Evolutionary conservation across 2,888 invertebrate species (phyloP).

Genomic region (Melolontha melolontha): DNA sequence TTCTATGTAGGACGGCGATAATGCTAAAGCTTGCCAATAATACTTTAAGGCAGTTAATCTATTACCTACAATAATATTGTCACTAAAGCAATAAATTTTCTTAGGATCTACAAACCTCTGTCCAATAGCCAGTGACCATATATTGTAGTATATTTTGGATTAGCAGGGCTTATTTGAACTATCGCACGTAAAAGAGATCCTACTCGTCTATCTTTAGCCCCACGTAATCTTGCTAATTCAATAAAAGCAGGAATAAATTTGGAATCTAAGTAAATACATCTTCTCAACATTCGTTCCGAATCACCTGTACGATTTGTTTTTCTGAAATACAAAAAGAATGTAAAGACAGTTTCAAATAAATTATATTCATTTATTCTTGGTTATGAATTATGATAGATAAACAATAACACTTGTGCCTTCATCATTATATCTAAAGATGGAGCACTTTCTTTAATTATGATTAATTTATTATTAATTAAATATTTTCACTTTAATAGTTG

Average conservation of each 20-base stretch:
- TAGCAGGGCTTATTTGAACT: conserved; percentile 74
- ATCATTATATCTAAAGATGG: no score
- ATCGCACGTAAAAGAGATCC: conserved; percentile 72
- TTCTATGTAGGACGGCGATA: conserved; percentile 69
- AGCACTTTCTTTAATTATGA: no score
- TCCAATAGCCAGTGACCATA: conserved; percentile 79
- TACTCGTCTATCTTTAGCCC: conserved; percentile 69
- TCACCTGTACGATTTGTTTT: conserved; percentile 75
- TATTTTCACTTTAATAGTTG: no score
- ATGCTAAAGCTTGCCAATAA: conserved; percentile 70
- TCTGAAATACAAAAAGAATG: conserved; percentile 63
- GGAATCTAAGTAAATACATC: conserved; percentile 76
- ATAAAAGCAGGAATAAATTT: conserved; percentile 78
- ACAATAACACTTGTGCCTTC: no score
- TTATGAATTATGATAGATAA: no score
- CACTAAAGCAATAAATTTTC: not conserved
- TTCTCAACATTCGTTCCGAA: conserved; percentile 76
- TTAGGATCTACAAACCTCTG: conserved; percentile 67
- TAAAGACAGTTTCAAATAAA: no score
- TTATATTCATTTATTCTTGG: no score
- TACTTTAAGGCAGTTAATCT: conserved; percentile 68
- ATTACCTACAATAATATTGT: conserved; percentile 65
- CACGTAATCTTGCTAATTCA: conserved; percentile 73
- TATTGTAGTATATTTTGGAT: conserved; percentile 77
- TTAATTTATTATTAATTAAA: no score